Evolutionary conservation across 2,797 vertebrate species (phyloP), one percentile per base, ranked within the genome.

Genomic region (Anguilla megastoma): DNA sequence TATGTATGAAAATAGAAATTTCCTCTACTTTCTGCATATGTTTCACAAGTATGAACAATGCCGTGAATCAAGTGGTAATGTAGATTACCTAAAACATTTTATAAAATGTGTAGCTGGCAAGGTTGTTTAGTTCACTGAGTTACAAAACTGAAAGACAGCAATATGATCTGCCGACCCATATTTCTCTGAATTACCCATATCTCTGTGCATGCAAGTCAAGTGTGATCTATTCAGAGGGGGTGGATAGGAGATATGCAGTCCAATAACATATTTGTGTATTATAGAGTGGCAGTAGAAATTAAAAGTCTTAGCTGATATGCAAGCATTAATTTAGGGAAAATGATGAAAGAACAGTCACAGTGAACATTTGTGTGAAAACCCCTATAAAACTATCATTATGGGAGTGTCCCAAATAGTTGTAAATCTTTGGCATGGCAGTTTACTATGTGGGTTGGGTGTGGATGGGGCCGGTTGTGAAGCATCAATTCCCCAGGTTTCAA

Each of bases 401-500:
- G 21, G 85, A 18, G 36, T 69, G 8, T 86, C 36, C 85, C 36
- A n/a, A 14, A n/a, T 60, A 1, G 21, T 16, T 48, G 21, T 69
- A n/a, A 27, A 60, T 66, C 41, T 1, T 30, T 9, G 41, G 85
- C 36, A 41, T 36, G 24, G 85, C 85, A 86, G 36, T n/a, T 45
- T 33, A 12, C 33, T 79, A 45, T 21, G 74, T 36, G 41, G 45
- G 5, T n/a, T 45, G 36, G 79, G 79, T 50, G 45, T 48, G 45
- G 45, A 48, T 21, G 79, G 41, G 45, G 24, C 21, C 2, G 30
- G 60, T 41, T 41, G 21, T 56, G 18, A 74, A 24, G 84, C 50
- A 87, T 82, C 85, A 58, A 90, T 90, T 93, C 74, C 88, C 90
- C 91, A 36, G 58, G 91, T 93, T 93, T 89, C 18, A 24, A 90